Conservation (phyloP, 2,113 vertebrate genomes). For the Oceanites oceanicus region DNA sequence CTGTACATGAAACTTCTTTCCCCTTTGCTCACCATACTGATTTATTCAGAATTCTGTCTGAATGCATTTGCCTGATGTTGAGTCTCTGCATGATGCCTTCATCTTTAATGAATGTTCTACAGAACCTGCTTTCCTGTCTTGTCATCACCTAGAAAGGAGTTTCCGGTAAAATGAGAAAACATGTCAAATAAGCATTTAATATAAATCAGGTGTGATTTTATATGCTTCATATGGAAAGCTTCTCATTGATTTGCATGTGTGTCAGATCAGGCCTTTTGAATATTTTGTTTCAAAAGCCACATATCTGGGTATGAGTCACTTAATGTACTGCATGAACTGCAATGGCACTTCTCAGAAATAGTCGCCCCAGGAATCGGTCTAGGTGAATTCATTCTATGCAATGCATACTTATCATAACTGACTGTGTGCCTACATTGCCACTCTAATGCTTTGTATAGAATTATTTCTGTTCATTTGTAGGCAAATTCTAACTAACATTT, state of each 20-base stretch:
- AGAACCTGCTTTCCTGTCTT: neutral
- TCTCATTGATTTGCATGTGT: neutral
- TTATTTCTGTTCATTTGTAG: neutral
- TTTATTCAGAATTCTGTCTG: neutral
- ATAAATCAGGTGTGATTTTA: neutral
- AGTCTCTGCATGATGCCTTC: neutral
- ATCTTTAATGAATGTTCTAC: neutral
- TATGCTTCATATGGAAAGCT: neutral
- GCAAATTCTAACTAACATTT: neutral
- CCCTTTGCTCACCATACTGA: neutral
- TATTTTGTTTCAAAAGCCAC: neutral
- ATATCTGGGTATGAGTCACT: neutral
- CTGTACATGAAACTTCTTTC: neutral
- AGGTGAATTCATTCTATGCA: neutral
- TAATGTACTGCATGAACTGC: neutral
- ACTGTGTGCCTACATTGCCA: neutral
- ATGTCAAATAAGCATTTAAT: neutral
- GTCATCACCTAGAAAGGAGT: neutral
- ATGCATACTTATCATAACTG: neutral
- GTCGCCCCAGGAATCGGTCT: rapidly evolving
- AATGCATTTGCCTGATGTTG: neutral
- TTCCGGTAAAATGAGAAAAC: neutral
- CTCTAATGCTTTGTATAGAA: neutral
- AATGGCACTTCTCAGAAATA: neutral
- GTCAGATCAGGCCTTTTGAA: neutral